Percentiles rank a stretch among this genome's conserved stretches.
phyloP scores from a whole-genome alignment of 2,888 invertebrate species.

The Agrotis clavis region DNA sequence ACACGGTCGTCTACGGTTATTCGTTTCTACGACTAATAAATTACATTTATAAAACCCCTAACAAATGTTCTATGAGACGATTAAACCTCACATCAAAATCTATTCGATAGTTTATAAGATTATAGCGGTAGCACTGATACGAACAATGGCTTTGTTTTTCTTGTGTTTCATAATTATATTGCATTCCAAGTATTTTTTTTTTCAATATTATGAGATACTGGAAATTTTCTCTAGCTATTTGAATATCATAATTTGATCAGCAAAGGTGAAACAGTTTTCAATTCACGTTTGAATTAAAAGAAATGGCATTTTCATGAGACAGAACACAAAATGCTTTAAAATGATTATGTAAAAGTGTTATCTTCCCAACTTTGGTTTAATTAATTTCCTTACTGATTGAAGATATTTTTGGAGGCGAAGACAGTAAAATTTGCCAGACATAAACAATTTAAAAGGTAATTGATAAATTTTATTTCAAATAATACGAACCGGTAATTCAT shows the following conservation, averaged over 20 bases:
- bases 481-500: constrained; percentile 29
- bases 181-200: no score
- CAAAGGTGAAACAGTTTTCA: neutral
- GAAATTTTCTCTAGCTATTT: neutral
- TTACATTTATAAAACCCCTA: no score
- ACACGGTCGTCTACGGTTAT: no score
- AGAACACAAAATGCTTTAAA: neutral
- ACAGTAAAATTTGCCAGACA: neutral
- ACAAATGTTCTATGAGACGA: no score
- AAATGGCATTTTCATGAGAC: neutral
- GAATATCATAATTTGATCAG: neutral
- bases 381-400: neutral
- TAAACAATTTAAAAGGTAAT: no score
- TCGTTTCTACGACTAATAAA: no score
- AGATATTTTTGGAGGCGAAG: neutral
- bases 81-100: no score
- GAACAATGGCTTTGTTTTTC: no score
- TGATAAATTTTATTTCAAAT: neutral
- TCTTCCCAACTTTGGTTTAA: neutral
- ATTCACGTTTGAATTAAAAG: neutral
- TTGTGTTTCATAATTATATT: no score
- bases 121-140: no score
- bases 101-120: no score
- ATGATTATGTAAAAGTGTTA: neutral
- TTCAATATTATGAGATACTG: no score